Conservation (phyloP, 2,888 invertebrate species). For the Troides aeacus region DNA sequence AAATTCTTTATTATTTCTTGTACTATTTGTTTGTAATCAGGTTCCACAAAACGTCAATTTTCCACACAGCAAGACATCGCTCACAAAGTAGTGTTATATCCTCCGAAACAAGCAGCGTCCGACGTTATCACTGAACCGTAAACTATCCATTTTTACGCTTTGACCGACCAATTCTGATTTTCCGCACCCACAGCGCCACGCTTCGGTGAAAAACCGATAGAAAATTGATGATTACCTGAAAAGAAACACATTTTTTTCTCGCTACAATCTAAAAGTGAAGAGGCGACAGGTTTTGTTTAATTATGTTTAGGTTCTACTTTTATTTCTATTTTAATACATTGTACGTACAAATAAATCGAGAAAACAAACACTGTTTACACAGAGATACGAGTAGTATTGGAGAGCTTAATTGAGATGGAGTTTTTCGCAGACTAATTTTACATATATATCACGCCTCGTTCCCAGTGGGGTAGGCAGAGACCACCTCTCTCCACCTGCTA, state of each 20-base stretch:
- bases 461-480: no score
- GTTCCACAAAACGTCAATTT: conserved; percentile 30
- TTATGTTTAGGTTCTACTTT: conserved; percentile 29
- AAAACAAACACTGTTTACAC: no score
- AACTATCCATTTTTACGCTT: conserved; percentile 57
- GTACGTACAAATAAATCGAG: not conserved
- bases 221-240: conserved; percentile 34
- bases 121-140: conserved; percentile 52
- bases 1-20: not conserved
- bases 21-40: conserved; percentile 5
- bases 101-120: conserved; percentile 47
- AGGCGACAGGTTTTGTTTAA: conserved; percentile 30
- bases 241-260: conserved; percentile 33
- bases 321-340: not conserved
- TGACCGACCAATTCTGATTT: conserved; percentile 49
- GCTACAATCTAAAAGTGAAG: conserved; percentile 31
- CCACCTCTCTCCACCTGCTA: no score
- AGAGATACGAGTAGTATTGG: no score
- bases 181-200: conserved; percentile 48
- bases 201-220: conserved; percentile 38
- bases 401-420: no score
- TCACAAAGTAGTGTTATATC: conserved; percentile 52
- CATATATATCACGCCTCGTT: no score
- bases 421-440: no score
- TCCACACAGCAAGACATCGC: conserved; percentile 38